Conservation (phyloP, 2,797 vertebrate species). For the Artibeus jamaicensis region DNA sequence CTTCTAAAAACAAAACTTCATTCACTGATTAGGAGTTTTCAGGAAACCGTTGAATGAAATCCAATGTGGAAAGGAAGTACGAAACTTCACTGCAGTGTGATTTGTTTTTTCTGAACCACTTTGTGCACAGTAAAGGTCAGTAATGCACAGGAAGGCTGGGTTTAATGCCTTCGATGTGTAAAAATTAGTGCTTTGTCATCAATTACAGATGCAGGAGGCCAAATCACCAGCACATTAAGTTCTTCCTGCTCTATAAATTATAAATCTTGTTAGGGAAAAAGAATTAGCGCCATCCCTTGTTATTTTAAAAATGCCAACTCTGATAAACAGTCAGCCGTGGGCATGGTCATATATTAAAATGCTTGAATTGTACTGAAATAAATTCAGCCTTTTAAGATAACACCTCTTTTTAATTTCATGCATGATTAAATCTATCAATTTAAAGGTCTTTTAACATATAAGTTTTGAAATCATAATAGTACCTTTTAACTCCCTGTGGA, state of each 20-base stretch:
- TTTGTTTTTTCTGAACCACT: slow-evolving; percentile 59
- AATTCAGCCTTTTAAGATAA: slow-evolving; percentile 77
- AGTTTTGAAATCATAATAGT: slow-evolving; percentile 59
- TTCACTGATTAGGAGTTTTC: neutral
- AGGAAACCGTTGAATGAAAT: neutral
- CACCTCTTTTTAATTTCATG: slow-evolving; percentile 75
- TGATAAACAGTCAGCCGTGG: slow-evolving; percentile 71
- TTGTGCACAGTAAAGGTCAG: slow-evolving; percentile 70
- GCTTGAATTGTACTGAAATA: slow-evolving; percentile 70
- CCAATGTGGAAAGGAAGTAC: slow-evolving; percentile 2
- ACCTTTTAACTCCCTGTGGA: slow-evolving; percentile 41
- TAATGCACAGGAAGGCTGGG: slow-evolving; percentile 45
- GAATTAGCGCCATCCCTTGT: slow-evolving; percentile 74
- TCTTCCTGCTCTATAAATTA: slow-evolving; percentile 76
- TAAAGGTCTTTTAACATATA: slow-evolving; percentile 61
- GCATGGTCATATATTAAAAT: slow-evolving; percentile 71
- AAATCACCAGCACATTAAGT: slow-evolving; percentile 74
- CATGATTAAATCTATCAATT: slow-evolving; percentile 73
- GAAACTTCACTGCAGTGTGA: slow-evolving; percentile 41
- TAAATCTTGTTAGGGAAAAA: slow-evolving; percentile 79
- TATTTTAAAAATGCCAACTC: slow-evolving; percentile 82
- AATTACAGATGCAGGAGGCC: slow-evolving; percentile 75
- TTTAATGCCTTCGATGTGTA: slow-evolving; percentile 73
- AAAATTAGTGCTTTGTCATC: slow-evolving; percentile 78
- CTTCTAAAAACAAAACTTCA: neutral